Evolutionary conservation across 1,140 invertebrate genomes (phyloP).

Genomic region (Drosophila pectinifera): DNA sequence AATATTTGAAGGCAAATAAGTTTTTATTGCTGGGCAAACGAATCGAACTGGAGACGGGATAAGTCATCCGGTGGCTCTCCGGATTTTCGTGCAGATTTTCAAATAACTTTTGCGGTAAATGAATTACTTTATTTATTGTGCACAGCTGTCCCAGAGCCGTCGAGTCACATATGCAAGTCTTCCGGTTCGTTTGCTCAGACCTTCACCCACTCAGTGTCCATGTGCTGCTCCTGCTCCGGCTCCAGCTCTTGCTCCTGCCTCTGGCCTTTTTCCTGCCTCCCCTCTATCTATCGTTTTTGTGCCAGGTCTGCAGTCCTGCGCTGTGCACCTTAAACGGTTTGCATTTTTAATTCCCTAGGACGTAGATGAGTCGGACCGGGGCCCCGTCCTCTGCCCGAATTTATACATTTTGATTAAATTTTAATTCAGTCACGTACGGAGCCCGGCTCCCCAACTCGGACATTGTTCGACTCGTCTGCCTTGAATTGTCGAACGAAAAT

Average conservation of each 20-base stretch:
- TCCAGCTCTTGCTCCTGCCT: constrained; percentile 5
- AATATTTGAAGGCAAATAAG: constrained; percentile 79
- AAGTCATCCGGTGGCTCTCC: constrained; percentile 47
- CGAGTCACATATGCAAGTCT: constrained; percentile 53
- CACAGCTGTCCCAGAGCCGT: constrained; percentile 61
- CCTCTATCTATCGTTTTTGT: constrained; percentile 10
- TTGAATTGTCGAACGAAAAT: constrained; percentile 51
- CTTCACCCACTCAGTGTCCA: constrained; percentile 5
- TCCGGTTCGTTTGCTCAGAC: constrained; percentile 44
- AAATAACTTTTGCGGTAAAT: constrained; percentile 81
- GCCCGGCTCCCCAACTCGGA: constrained; percentile 35
- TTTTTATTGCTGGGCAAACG: constrained; percentile 76
- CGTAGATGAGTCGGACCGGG: constrained; percentile 2
- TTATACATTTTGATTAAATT: constrained; percentile 84
- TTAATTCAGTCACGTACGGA: constrained; percentile 82
- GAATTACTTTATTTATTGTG: constrained; percentile 82
- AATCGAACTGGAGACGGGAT: constrained; percentile 42
- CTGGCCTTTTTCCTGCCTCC: constrained; percentile 1
- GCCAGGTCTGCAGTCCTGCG: constrained; percentile 38
- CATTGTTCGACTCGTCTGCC: constrained; percentile 45
- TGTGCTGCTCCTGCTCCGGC: background rate
- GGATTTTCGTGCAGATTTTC: constrained; percentile 71
- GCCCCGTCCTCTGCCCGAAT: constrained; percentile 25
- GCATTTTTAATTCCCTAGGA: constrained; percentile 56
- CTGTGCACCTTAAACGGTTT: constrained; percentile 62